Evolutionary conservation across 1,140 invertebrate genomes (phyloP).

Genomic region (Eriosoma lanigerum): DNA sequence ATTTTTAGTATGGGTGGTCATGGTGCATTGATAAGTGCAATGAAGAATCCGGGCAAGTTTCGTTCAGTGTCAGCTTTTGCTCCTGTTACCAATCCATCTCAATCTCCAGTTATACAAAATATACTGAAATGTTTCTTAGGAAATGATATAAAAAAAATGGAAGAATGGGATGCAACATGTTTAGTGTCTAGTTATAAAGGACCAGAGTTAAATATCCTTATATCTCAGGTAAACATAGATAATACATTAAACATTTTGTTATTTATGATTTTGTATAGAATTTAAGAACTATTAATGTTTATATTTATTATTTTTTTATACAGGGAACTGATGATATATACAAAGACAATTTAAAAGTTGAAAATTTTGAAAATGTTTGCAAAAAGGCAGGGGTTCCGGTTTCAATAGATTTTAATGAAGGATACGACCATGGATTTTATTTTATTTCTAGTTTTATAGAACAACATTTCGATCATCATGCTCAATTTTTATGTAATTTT

Average conservation of each 20-base stretch:
- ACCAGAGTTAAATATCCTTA: conserved; percentile 77
- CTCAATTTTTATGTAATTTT: conserved; percentile 59
- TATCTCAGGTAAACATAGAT: conserved; percentile 79
- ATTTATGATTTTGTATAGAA: too few relatives aligned
- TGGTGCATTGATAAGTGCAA: conserved; percentile 87
- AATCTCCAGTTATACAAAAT: conserved; percentile 64
- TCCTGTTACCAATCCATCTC: conserved; percentile 87
- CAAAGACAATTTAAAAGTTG: conserved; percentile 74
- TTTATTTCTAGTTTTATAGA: conserved; percentile 92
- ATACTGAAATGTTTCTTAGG: conserved; percentile 88
- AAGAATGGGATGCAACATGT: conserved; percentile 85
- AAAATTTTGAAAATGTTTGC: conserved; percentile 78
- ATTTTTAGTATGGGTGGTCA: conserved; percentile 91
- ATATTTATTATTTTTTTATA: conserved; percentile 55
- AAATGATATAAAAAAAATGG: conserved; percentile 68
- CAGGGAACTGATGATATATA: conserved; percentile 85
- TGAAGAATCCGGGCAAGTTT: conserved; percentile 91
- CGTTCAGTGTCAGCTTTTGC: conserved; percentile 94
- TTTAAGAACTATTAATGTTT: too few relatives aligned
- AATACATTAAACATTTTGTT: background rate
- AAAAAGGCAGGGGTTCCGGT: conserved; percentile 68
- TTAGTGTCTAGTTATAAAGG: conserved; percentile 83
- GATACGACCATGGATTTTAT: conserved; percentile 94
- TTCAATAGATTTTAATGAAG: conserved; percentile 60
- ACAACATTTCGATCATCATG: conserved; percentile 91